These are phyloP conservation scores for Chrysolina americana DNA, from an alignment of 2,888 invertebrate genomes.

Conservation along the genomic window DNA sequence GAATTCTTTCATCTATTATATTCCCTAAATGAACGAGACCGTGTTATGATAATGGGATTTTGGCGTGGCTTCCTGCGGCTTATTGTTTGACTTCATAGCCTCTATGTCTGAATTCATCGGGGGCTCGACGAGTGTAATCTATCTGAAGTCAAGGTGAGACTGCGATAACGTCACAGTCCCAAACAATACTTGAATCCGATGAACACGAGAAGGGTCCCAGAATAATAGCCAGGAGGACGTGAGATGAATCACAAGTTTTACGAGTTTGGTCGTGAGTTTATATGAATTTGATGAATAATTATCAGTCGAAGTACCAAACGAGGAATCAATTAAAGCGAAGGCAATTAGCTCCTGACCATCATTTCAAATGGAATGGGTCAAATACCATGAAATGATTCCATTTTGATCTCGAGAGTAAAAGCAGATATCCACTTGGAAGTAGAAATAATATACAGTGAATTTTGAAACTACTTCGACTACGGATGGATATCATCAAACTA, in stretches of 20 bases:
- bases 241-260: background rate
- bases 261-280: background rate
- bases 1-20: background rate
- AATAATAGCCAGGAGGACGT: background rate
- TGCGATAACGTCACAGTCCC: constrained; percentile 15
- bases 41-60: background rate
- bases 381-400: too few species aligned
- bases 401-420: too few species aligned
- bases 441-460: too few species aligned
- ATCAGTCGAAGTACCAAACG: background rate
- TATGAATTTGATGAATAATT: background rate
- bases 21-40: background rate
- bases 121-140: background rate
- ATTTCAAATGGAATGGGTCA: too few species aligned
- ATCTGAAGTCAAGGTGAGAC: background rate
- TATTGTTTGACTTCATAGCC: constrained; percentile 2
- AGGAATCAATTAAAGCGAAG: background rate
- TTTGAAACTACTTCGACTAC: too few species aligned
- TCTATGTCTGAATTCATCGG: background rate
- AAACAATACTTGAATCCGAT: background rate
- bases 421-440: too few species aligned
- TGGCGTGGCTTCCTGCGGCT: background rate
- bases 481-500: too few species aligned
- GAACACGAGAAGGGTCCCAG: background rate
- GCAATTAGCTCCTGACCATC: too few species aligned